Percentiles rank a stretch among this genome's conserved stretches.
phyloP scores from a whole-genome alignment of 1,140 invertebrate genomes.

The Drosophila sulfurigaster region DNA sequence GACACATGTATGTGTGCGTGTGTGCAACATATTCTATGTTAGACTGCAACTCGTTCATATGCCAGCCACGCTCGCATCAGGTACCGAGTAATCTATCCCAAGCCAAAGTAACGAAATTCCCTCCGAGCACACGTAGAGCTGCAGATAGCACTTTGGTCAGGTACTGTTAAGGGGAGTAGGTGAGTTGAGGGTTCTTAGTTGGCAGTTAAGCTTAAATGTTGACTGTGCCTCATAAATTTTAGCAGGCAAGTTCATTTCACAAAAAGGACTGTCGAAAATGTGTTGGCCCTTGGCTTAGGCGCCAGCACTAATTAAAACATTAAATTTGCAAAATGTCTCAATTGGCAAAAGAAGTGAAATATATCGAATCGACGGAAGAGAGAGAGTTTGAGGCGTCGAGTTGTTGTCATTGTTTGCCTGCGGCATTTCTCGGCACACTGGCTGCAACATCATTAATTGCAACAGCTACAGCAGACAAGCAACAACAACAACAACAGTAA shows the following conservation, averaged over 20 bases:
- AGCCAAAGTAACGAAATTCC: constrained; percentile 46
- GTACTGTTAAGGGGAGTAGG: too few species aligned
- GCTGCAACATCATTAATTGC: constrained; percentile 51
- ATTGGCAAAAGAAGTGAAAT: constrained; percentile 22
- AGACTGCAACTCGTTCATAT: constrained; percentile 35
- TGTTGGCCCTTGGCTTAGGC: constrained; percentile 20
- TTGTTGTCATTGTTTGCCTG: constrained; percentile 23
- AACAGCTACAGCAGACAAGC: constrained; percentile 14
- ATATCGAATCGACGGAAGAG: background rate
- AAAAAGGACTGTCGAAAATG: constrained; percentile 17
- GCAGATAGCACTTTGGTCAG: constrained; percentile 24
- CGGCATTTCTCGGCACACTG: constrained; percentile 10
- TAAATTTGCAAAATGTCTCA: constrained; percentile 45
- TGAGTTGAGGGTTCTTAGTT: background rate
- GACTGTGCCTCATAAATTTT: constrained; percentile 43
- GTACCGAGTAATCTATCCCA: constrained; percentile 13
- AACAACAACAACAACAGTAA: constrained; percentile 5
- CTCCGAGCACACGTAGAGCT: constrained; percentile 39
- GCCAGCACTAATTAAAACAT: constrained; percentile 43
- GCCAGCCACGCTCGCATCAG: constrained; percentile 38
- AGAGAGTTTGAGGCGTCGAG: background rate
- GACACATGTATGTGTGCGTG: background rate
- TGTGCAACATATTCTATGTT: constrained; percentile 37
- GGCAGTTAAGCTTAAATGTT: constrained; percentile 39
- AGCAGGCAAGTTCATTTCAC: constrained; percentile 33